Evolutionary conservation across 2,888 invertebrate genomes (phyloP), one percentile per base, ranked within the genome.

Genomic region (Lasioglossum zephyrum): DNA sequence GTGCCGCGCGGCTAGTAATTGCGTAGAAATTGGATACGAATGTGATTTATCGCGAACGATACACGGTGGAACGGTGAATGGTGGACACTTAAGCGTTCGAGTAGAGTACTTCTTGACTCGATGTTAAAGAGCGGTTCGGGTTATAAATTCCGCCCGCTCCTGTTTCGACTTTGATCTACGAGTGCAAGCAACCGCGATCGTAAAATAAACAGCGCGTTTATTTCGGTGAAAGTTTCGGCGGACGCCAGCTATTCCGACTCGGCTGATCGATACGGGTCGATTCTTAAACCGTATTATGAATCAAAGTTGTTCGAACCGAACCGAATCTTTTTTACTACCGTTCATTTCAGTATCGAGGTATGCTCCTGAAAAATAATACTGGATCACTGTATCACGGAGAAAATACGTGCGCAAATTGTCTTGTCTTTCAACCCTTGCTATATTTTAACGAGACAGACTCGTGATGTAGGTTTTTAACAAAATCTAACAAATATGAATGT

Each of bases 41-140:
- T 74, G 74, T 79, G 81, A 86, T 84, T 84, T 84, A 84, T 84
- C 57, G 77, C 53, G 36, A 13, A n/a, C 66, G 31, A 26, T 49
- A 63, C 70, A 63, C 70, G 77, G 53, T 3, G 41, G 53, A 41
- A 72, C 77, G 26, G 9, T 6, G 39, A 18, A 9, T 39, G 69
- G 8, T 39, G n/a, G n/a, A 44, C 22, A 53, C n/a, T 57, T 31
- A 63, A 41, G 53, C 72, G 31, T 44, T 53, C 63, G 80, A 36
- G 70, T 47, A n/a, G 70, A 31, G 70, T 47, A 49, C 49, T 44
- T 73, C 69, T 81, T 47, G 26, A 77, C 31, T 31, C 47, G 47
- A 9, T 41, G 49, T 77, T 77, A 53, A 77, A 70, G 39, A 70
- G 39, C 16, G 39, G 47, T 36, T 47, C 44, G 4, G 66, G 63